Base-by-base conservation (phyloP, 1,140 invertebrate genomes). In the Oryzaephilus surinamensis region DNA sequence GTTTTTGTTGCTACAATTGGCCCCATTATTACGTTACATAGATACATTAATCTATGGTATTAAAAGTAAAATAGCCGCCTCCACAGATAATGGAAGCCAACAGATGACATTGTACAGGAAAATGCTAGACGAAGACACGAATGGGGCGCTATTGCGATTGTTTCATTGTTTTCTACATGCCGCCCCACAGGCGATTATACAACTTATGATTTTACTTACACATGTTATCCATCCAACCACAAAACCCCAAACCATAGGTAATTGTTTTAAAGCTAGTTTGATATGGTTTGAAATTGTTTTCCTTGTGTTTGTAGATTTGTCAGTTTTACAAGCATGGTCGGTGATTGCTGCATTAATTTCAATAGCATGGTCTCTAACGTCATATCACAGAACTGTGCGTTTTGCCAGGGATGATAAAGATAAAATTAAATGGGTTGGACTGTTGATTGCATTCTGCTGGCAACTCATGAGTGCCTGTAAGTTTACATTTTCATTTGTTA, bases 101-200 rank as follows among this genome's bases (percentile, higher is more conserved):
- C 52, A 59, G 16, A 57, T 58, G 11, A 45, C 48, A 24, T 63
- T 64, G 37, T 69, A 64, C 37, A 58, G 62, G 5, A 56, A 58
- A 26, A 71, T 72, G 69, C 48, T 70, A 23, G 70, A 70, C 51
- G 71, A 74, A 60, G 71, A 74, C 50, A 63, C 67, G 0, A 72
- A 74, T 60, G 66, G 69, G 6, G 63, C 69, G 21, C 53, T 79
- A 33, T 57, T 80, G 29, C 56, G 76, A 32, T 62, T 80, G 41
- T 77, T 79, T 55, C 76, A 80, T 54, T 70, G 69, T 41, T 80
- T 78, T 51, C 64, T 79, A 54, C 74, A 79, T 57, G 50, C 55
- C n/a, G 58, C 57, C 2, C 61, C 61, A 6, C 62, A 63, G 41
- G 59, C 60, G 16, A 46, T 64, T 27, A 50, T 64, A 31, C 61